Conservation (phyloP, 53 echinoderm and acorn worm species). For the Arbacia lixula region DNA sequence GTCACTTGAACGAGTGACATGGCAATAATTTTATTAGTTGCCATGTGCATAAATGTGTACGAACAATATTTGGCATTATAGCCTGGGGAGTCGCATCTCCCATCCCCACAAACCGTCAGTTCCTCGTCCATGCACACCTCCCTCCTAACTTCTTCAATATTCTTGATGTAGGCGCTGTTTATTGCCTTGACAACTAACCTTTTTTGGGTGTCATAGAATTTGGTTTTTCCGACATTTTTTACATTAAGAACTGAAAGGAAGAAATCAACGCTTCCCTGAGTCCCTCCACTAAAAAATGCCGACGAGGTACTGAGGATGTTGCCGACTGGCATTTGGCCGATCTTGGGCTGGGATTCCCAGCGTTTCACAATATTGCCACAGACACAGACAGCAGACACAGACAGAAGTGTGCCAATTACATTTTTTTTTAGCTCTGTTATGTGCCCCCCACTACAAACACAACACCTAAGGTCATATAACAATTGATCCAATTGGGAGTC, state of each 20-base stretch:
- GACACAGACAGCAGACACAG: conserved; percentile 18
- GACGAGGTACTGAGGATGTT: conserved; percentile 30
- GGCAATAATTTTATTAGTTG: conserved; percentile 40
- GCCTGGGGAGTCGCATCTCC: conserved; percentile 72
- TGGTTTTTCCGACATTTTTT: not conserved
- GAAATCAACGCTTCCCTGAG: conserved; percentile 16
- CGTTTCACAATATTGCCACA: conserved; percentile 45
- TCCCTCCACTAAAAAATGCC: conserved; percentile 27
- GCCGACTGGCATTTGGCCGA: conserved; percentile 49
- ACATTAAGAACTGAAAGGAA: conserved; percentile 18
- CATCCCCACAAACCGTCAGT: conserved; percentile 55
- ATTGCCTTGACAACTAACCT: not conserved
- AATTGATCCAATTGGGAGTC: conserved; percentile 2
- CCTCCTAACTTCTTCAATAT: not conserved
- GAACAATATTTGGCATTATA: conserved; percentile 74
- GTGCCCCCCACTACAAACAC: conserved; percentile 36
- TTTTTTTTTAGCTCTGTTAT: conserved; percentile 31
- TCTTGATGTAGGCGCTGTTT: not conserved
- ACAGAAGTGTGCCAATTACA: conserved; percentile 29
- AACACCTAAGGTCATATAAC: conserved; percentile 18
- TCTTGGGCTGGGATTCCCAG: conserved; percentile 63
- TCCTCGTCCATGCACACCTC: not conserved
- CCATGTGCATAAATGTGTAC: conserved; percentile 61
- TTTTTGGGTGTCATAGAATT: not conserved
- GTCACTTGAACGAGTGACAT: conserved; percentile 58